Base-by-base conservation (phyloP, 2,888 invertebrate genomes). In the Iphiclides podalirius region DNA sequence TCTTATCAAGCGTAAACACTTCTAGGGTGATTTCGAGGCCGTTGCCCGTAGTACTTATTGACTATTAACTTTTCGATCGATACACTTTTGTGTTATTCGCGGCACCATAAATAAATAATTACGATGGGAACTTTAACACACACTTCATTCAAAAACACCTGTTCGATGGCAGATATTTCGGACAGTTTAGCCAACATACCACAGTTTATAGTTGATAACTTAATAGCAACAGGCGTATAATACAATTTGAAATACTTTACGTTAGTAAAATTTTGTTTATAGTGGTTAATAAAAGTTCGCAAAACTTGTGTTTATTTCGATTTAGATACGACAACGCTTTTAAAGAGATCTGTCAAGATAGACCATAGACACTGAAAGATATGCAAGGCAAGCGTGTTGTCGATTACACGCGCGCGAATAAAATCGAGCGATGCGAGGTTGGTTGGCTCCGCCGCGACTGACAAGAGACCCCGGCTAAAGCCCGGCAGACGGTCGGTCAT, bases 81-180 rank as follows among this genome's bases (percentile, higher is more conserved):
- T 84, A 87, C 88, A 85, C 89, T 77, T 70, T 66, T 81, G 62
- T 83, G 75, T 78, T 82, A 84, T 84, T 80, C 81, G 85, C 84
- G 71, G 75, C 79, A 82, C 78, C 73, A 76, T 77, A 82, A 75
- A 83, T 82, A 66, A 66, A 64, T 84, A 81, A 80, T 85, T 79
- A 81, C 76, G 75, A 75, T 85, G 86, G 83, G 87, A 88, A 88
- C 84, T 64, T 64, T 75, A 71, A 75, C 80, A 85, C 85, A 83
- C 90, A 87, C 89, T 91, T 91, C 91, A 90, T 92, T 92, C 90
- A 90, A 91, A 92, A 93, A 93, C 94, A 94, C 94, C 94, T 94
- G 94, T 93, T 93, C 91, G 84, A 88, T 88, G 65, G 63, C 82
- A 83, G 84, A 90, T 91, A 92, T 93, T 93, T 93, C 93, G 91